Conservation (phyloP, 2,113 vertebrate genomes). For the Arenaria interpres region DNA sequence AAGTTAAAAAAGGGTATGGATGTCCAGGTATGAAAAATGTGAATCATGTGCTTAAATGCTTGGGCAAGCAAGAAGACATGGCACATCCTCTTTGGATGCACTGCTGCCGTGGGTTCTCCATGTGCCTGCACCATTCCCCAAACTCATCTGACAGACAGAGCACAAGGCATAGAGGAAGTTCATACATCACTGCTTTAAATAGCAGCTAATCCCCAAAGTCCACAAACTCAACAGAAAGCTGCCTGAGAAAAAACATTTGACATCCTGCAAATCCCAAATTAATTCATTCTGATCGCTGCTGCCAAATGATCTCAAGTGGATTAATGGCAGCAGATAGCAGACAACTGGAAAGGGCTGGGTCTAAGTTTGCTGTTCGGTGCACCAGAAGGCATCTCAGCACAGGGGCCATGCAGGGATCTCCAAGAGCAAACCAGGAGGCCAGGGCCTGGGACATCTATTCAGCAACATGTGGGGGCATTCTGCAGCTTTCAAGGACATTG, state of each 20-base stretch:
- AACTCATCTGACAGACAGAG: not conserved
- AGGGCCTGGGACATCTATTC: accelerated
- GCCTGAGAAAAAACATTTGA: not conserved
- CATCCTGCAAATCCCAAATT: conserved; percentile 3
- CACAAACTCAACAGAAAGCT: not conserved
- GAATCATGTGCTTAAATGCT: not conserved
- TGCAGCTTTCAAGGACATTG: accelerated
- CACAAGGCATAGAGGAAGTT: not conserved
- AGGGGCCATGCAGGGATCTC: not conserved
- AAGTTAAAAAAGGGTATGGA: not conserved
- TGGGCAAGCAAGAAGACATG: not conserved
- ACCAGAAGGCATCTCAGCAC: not conserved
- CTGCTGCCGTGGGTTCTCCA: accelerated
- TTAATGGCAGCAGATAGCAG: not conserved
- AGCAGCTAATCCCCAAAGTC: not conserved
- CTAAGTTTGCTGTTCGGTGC: accelerated
- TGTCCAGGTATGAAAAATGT: not conserved
- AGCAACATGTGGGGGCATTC: accelerated
- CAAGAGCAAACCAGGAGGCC: not conserved
- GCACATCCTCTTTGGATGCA: accelerated
- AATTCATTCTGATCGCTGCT: not conserved
- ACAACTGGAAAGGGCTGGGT: accelerated
- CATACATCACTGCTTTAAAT: not conserved
- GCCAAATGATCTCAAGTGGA: not conserved
- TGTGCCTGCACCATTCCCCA: not conserved